Evolutionary conservation across 64 coral and sea anemone species (phyloP).

Genomic region (Dendronephthya gigantea): DNA sequence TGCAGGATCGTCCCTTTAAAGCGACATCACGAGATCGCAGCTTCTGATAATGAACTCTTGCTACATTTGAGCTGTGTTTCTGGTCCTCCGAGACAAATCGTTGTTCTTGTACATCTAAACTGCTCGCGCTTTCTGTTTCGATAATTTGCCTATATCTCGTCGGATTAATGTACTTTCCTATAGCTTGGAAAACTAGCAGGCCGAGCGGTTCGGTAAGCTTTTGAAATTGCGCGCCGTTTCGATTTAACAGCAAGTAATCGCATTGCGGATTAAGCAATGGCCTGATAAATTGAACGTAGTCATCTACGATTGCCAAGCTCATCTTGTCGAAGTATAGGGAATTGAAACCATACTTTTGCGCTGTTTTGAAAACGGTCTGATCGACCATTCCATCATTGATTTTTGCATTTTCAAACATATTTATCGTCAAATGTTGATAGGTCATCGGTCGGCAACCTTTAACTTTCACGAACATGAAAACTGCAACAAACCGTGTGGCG

Average conservation of each 20-base stretch:
- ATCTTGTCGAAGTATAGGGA: not conserved
- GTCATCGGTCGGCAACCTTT: constrained; percentile 32
- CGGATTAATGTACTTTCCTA: constrained; percentile 42
- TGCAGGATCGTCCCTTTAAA: not conserved
- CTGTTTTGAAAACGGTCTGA: constrained; percentile 21
- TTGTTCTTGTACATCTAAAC: constrained; percentile 24
- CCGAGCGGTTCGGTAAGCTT: constrained; percentile 28
- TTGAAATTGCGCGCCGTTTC: constrained; percentile 33
- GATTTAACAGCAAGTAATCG: constrained; percentile 41
- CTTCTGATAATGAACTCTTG: constrained; percentile 47
- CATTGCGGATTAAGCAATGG: constrained; percentile 11
- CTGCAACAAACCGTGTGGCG: not conserved
- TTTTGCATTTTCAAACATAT: constrained; percentile 18
- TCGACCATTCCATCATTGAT: constrained; percentile 28
- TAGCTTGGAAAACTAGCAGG: constrained; percentile 37
- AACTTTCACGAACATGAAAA: constrained; percentile 20
- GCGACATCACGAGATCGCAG: constrained; percentile 34
- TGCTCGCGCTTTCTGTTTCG: constrained; percentile 23
- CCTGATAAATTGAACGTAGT: not conserved
- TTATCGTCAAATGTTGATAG: constrained; percentile 1
- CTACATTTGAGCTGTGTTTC: constrained; percentile 45
- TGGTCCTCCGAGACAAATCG: constrained; percentile 26
- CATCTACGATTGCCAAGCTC: not conserved
- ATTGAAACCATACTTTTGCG: constrained; percentile 18
- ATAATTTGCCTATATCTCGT: constrained; percentile 51